A percentile compares a stretch with the other conserved stretches of the same genome.
These are phyloP conservation scores for Progne subis DNA, from an alignment of 2,113 vertebrate genomes.

Conservation along the genomic window DNA sequence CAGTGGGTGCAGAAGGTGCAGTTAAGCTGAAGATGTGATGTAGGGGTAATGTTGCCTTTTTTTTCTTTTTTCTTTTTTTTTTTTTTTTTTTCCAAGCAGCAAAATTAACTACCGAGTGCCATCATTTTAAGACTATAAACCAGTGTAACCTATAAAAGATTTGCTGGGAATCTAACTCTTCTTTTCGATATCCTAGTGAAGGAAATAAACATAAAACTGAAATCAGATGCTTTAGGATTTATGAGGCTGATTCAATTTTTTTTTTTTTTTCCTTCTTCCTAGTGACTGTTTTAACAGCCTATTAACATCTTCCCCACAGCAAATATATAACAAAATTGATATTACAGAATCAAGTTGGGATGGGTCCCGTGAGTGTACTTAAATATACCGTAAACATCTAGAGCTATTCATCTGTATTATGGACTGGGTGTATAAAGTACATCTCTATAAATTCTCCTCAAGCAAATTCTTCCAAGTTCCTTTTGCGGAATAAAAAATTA, in stretches of 20 bases:
- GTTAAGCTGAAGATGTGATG: not conserved
- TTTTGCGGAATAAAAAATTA: conserved; percentile 35
- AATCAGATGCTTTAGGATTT: conserved; percentile 57
- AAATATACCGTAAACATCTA: conserved; percentile 45
- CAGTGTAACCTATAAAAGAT: conserved; percentile 35
- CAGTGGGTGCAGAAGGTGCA: not conserved
- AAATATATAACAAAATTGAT: conserved; percentile 50
- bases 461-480: not conserved
- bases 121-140: conserved; percentile 47
- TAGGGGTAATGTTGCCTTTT: not conserved
- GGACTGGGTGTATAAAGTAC: conserved; percentile 43
- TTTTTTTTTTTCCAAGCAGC: not conserved
- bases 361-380: conserved; percentile 47
- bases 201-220: conserved; percentile 37
- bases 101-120: conserved; percentile 46
- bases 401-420: conserved; percentile 50
- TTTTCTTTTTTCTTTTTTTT: not conserved
- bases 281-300: conserved; percentile 57
- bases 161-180: conserved; percentile 45
- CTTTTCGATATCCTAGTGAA: conserved; percentile 13
- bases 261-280: conserved; percentile 16
- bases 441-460: conserved; percentile 13
- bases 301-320: conserved; percentile 68
- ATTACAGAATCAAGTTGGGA: conserved; percentile 60
- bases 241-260: conserved; percentile 23